These are phyloP conservation scores for Halcyon badia DNA, from an alignment of 2,797 vertebrate genomes.

Conservation along the genomic window DNA sequence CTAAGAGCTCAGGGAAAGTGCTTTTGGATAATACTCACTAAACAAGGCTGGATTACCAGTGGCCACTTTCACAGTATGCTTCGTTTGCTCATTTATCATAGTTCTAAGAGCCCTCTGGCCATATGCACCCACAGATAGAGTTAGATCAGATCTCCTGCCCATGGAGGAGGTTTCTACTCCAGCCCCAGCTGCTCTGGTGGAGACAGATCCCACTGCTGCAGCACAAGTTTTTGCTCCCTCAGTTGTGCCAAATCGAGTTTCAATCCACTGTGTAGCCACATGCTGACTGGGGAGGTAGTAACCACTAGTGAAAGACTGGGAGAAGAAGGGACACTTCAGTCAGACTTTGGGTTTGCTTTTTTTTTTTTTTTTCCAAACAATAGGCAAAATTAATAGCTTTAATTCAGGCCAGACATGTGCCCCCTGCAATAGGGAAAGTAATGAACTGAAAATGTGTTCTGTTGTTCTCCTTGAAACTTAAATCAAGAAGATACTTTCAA, in stretches of 20 bases:
- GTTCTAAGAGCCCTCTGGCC: neutral
- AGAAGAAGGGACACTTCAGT: neutral
- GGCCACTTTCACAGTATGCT: neutral
- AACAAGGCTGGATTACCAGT: neutral
- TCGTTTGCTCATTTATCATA: neutral
- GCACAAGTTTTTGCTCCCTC: neutral
- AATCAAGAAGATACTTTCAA: neutral
- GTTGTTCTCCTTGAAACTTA: neutral
- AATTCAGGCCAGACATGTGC: neutral
- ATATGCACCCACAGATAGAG: fast-evolving
- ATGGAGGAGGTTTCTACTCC: neutral
- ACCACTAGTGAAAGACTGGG: neutral
- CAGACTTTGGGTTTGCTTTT: neutral
- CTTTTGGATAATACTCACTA: neutral
- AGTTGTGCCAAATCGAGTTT: neutral
- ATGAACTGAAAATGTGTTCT: neutral
- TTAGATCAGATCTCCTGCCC: neutral
- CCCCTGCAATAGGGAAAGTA: neutral
- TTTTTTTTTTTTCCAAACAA: neutral
- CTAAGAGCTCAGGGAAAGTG: neutral
- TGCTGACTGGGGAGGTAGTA: neutral
- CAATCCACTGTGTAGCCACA: fast-evolving
- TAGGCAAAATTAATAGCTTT: neutral
- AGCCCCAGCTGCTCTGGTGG: neutral
- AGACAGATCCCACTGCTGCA: neutral